Conservation (phyloP, 37 sponge, comb jelly and placozoan genomes). For the Corticium candelabrum region DNA sequence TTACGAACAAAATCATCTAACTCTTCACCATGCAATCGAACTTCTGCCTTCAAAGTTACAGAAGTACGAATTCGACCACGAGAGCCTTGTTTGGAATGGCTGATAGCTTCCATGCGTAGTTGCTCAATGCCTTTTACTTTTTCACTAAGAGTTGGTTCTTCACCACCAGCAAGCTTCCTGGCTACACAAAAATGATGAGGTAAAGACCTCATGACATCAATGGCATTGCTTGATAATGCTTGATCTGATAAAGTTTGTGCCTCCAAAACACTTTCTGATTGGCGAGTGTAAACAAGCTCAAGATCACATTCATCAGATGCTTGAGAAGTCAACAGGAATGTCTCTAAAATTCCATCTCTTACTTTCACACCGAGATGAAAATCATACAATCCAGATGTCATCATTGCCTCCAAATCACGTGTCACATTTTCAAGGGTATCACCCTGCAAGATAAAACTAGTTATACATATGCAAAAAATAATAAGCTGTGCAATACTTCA, state of each 20-base stretch:
- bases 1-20: conserved; percentile 80
- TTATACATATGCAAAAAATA: too few relatives aligned
- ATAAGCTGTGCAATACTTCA: too few relatives aligned
- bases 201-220: too few relatives aligned
- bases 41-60: not conserved
- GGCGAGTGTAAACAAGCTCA: not conserved
- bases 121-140: not conserved
- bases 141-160: too few relatives aligned
- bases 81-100: not conserved
- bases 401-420: conserved; percentile 43
- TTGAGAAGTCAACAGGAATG: too few relatives aligned
- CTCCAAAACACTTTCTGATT: too few relatives aligned
- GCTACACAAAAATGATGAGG: too few relatives aligned
- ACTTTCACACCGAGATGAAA: conserved; percentile 46
- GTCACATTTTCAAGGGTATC: conserved; percentile 70
- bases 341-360: too few relatives aligned
- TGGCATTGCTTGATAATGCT: not conserved
- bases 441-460: conserved; percentile 25
- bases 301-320: not conserved
- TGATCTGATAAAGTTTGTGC: too few relatives aligned
- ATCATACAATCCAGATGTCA: conserved; percentile 46
- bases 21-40: not conserved
- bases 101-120: not conserved
- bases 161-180: too few relatives aligned
- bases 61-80: not conserved